A percentile compares a stretch with the other conserved stretches of the same genome.
phyloP scores from a whole-genome alignment of 2,888 invertebrate species.

The Harpagoxenus sublaevis region DNA sequence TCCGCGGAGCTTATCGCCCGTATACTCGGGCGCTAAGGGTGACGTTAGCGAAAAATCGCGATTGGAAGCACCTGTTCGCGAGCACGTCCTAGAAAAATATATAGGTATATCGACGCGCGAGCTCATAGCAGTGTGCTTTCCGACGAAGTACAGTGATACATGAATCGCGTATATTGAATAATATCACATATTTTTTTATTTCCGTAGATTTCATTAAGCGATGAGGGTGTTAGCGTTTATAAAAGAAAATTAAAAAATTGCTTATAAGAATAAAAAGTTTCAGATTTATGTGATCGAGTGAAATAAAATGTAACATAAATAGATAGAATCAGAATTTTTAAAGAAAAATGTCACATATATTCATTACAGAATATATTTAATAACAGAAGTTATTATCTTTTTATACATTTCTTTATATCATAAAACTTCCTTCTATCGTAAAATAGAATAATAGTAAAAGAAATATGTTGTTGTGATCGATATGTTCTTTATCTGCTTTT shows the following conservation, averaged over 20 bases:
- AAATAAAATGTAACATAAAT: neutral
- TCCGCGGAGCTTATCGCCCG: neutral
- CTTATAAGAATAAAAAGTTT: neutral
- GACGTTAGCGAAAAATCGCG: slow-evolving; percentile 18
- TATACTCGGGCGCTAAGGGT: neutral
- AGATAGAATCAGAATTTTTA: neutral
- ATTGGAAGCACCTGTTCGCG: slow-evolving; percentile 17
- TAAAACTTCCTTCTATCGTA: neutral
- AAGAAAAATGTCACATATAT: neutral
- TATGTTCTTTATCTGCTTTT: neutral
- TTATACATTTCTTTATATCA: neutral
- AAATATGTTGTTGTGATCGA: neutral
- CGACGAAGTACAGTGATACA: neutral
- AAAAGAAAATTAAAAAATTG: neutral
- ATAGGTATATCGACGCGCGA: neutral
- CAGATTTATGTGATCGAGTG: neutral
- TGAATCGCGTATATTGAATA: neutral
- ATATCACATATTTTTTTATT: neutral
- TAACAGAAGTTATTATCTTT: neutral
- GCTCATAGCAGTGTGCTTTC: neutral
- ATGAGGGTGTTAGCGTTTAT: neutral
- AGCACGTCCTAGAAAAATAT: neutral
- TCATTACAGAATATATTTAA: neutral
- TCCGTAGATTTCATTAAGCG: neutral
- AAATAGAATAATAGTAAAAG: neutral